Percentiles rank a stretch among this genome's conserved stretches.
These are phyloP conservation scores for Ophion obscuratus DNA, from an alignment of 2,888 invertebrate genomes.

Conservation along the genomic window DNA sequence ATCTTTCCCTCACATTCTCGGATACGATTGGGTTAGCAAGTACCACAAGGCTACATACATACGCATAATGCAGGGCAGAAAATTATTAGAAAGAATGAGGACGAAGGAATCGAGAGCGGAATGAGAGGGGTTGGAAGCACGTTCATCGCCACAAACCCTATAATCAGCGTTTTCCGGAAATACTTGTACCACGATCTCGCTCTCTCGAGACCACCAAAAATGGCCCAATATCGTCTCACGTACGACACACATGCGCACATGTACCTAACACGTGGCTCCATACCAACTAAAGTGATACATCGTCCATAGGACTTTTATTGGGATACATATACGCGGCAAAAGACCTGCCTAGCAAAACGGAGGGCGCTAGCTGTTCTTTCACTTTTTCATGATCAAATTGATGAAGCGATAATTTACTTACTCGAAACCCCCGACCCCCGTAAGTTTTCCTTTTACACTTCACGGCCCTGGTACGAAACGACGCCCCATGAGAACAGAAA, in stretches of 20 bases:
- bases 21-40: neutral
- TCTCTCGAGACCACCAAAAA: conserved; percentile 4
- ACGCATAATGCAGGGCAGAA: neutral
- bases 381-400: conserved; percentile 6
- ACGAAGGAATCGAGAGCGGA: conserved; percentile 20
- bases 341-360: neutral
- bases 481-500: too few species aligned
- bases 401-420: conserved; percentile 29
- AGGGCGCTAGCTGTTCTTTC: neutral
- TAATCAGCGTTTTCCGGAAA: conserved; percentile 32
- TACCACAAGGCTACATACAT: neutral
- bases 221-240: neutral
- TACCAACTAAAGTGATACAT: conserved; percentile 9
- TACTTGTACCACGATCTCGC: conserved; percentile 7
- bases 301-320: conserved; percentile 23
- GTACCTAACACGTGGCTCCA: neutral
- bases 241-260: too few species aligned
- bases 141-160: conserved; percentile 38
- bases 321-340: conserved; percentile 2
- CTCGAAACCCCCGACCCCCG: neutral
- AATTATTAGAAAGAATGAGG: conserved; percentile 27
- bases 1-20: too few species aligned
- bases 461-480: too few species aligned
- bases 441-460: neutral
- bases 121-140: conserved; percentile 27